phyloP scores from a whole-genome alignment of 2,888 invertebrate genomes.

The Ochropleura plecta region DNA sequence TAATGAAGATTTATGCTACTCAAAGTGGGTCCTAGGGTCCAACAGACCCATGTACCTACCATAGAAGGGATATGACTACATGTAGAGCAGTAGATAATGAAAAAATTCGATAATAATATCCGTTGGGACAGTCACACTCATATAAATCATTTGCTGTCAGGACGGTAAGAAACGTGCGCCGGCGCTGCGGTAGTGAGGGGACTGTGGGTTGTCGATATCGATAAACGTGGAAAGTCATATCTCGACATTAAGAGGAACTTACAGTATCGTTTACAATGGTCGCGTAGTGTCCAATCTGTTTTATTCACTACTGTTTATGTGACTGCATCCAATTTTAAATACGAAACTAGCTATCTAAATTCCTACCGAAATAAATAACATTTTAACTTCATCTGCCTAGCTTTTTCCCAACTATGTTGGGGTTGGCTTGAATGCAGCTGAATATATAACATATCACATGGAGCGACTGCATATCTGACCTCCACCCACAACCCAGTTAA shows the following conservation, averaged over 20 bases:
- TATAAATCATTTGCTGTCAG: slow-evolving; percentile 80
- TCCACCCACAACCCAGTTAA: too few relatives aligned
- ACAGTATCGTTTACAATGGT: not conserved
- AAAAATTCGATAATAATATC: slow-evolving; percentile 67
- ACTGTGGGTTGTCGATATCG: slow-evolving; percentile 31
- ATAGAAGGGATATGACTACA: slow-evolving; percentile 41
- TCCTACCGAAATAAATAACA: not conserved
- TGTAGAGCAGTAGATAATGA: slow-evolving; percentile 62
- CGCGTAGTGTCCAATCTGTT: not conserved
- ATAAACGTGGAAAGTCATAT: not conserved
- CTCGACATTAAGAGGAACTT: not conserved
- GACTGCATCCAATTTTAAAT: not conserved
- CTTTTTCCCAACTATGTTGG: too few relatives aligned
- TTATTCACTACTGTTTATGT: not conserved
- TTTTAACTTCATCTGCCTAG: too few relatives aligned
- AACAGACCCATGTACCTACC: not conserved
- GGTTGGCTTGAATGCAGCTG: too few relatives aligned
- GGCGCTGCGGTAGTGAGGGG: slow-evolving; percentile 59
- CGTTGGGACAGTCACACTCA: slow-evolving; percentile 71
- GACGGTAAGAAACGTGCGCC: slow-evolving; percentile 72
- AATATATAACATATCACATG: too few relatives aligned
- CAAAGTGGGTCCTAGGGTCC: slow-evolving; percentile 28
- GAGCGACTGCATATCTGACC: too few relatives aligned
- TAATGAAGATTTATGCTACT: slow-evolving; percentile 50
- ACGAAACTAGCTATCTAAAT: not conserved